A percentile compares a stretch with the other conserved stretches of the same genome.
These are phyloP conservation scores for Aspidiotus rigidus DNA, from an alignment of 2,888 invertebrate genomes.

Conservation along the genomic window DNA sequence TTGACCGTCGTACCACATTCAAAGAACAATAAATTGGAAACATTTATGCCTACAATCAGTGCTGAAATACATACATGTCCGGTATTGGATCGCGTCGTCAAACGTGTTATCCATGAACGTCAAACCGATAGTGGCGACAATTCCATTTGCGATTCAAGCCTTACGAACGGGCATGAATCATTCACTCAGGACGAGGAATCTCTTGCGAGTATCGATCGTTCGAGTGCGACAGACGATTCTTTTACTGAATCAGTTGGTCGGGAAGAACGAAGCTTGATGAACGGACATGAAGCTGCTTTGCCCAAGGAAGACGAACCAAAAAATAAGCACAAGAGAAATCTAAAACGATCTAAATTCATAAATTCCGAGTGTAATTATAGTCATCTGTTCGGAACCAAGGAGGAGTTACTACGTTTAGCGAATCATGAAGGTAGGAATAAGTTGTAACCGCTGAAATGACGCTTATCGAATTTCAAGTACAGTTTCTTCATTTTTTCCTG, in stretches of 20 bases:
- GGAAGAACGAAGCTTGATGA: neutral
- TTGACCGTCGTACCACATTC: neutral
- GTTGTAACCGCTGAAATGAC: neutral
- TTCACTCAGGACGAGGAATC: neutral
- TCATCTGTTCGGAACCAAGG: constrained; percentile 22
- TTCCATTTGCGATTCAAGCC: neutral
- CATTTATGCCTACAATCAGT: constrained; percentile 12
- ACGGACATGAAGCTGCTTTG: neutral
- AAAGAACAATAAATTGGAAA: constrained; percentile 12
- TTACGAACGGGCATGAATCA: neutral
- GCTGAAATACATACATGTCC: constrained; percentile 11
- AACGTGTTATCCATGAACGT: constrained; percentile 2
- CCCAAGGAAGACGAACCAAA: neutral
- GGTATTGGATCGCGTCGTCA: constrained; percentile 5
- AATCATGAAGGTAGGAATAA: constrained; percentile 19
- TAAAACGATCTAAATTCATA: neutral
- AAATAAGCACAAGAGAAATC: neutral
- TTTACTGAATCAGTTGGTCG: neutral
- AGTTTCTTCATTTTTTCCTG: constrained; percentile 4
- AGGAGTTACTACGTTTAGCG: constrained; percentile 14
- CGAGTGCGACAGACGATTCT: neutral
- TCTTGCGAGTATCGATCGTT: neutral
- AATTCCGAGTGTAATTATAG: constrained; percentile 1
- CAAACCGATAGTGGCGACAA: neutral
- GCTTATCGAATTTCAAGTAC: constrained; percentile 10